Conservation (phyloP, 2,113 vertebrate genomes). For the Eptatretus burgeri region DNA sequence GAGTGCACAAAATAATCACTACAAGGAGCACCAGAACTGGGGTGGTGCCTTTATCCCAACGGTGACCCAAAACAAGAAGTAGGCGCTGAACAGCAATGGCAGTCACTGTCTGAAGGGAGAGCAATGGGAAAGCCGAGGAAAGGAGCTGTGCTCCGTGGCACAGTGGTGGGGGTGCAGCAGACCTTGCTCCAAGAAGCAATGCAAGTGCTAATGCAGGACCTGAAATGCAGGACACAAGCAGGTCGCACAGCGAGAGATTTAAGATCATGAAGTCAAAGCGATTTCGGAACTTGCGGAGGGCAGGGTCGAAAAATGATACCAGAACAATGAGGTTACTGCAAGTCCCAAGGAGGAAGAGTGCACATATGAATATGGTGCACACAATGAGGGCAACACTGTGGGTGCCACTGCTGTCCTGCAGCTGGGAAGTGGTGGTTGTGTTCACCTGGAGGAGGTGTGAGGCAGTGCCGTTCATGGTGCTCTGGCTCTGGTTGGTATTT, state of each 20-base stretch:
- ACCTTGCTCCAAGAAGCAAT: background rate
- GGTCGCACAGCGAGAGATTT: constrained; percentile 76
- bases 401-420: no score
- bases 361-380: constrained; percentile 37
- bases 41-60: no score
- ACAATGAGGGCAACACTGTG: constrained; percentile 11
- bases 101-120: constrained; percentile 76
- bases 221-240: constrained; percentile 62
- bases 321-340: constrained; percentile 81
- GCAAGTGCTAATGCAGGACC: constrained; percentile 21
- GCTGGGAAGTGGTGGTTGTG: no score
- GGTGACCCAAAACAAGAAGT: constrained; percentile 49
- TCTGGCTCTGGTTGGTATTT: no score
- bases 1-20: no score
- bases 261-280: constrained; percentile 94
- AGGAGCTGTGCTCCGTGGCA: constrained; percentile 77
- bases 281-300: constrained; percentile 70
- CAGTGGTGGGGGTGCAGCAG: constrained; percentile 31
- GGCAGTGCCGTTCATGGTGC: no score
- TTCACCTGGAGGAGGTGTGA: no score
- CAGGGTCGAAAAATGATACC: constrained; percentile 70
- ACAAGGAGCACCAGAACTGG: no score
- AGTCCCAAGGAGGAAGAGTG: constrained; percentile 65
- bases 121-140: constrained; percentile 62
- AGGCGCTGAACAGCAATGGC: constrained; percentile 70